Percentiles rank a stretch among this genome's conserved stretches.
Evolutionary conservation across 2,113 vertebrate genomes (phyloP).

Genomic region (Puma concolor): DNA sequence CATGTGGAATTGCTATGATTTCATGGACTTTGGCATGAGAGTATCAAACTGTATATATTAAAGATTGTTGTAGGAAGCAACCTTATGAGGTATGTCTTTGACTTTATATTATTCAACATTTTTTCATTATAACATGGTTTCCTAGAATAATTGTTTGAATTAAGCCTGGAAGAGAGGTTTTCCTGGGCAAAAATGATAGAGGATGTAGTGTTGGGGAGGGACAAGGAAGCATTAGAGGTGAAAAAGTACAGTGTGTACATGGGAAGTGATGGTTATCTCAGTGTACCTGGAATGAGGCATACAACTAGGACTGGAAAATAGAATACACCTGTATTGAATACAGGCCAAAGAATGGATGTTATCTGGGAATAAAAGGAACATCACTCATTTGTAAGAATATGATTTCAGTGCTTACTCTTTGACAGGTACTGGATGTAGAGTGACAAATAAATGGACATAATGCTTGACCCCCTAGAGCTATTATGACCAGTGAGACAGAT

Average conservation of each 20-base stretch:
- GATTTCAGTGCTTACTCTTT: neutral
- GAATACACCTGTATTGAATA: neutral
- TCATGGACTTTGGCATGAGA: neutral
- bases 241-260: neutral
- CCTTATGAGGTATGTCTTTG: neutral
- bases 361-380: neutral
- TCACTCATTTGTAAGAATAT: neutral
- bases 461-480: neutral
- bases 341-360: neutral
- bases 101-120: neutral
- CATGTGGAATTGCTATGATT: neutral
- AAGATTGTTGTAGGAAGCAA: neutral
- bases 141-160: conserved; percentile 9
- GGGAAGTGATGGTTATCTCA: neutral
- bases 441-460: neutral
- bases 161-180: neutral
- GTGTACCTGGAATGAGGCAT: neutral
- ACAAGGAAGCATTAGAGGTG: neutral
- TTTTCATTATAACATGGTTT: neutral
- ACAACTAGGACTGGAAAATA: neutral
- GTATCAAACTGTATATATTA: neutral
- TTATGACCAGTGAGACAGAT: neutral
- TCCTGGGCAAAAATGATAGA: neutral
- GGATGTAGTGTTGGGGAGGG: neutral
- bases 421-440: neutral